phyloP scores from a whole-genome alignment of 2,113 vertebrate genomes.

The Cheirogaleus medius region DNA sequence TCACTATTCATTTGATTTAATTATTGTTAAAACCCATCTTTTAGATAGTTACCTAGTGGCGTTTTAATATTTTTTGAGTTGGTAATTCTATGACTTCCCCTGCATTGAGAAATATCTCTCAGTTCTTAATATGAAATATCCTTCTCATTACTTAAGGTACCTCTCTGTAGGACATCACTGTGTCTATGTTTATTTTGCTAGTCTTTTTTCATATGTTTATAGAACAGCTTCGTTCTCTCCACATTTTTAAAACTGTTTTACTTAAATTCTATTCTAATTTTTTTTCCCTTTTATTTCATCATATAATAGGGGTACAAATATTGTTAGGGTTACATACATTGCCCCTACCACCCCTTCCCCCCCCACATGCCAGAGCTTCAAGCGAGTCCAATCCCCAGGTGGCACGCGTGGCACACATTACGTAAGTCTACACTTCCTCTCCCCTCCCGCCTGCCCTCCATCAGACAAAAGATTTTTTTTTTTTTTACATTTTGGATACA shows the following conservation, averaged over 20 bases:
- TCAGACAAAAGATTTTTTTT: too few relatives aligned
- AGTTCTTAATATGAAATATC: neutral
- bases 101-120: neutral
- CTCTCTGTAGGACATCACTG: neutral
- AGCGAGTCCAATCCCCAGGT: too few relatives aligned
- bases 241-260: neutral
- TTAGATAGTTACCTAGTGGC: neutral
- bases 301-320: too few relatives aligned
- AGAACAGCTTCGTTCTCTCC: neutral
- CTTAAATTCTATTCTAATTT: neutral
- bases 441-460: too few relatives aligned
- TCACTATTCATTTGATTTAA: neutral
- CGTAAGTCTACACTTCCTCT: too few relatives aligned
- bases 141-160: neutral
- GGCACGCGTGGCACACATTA: too few relatives aligned
- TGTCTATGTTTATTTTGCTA: neutral
- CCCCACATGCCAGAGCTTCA: too few relatives aligned
- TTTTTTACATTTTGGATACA: too few relatives aligned
- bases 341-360: too few relatives aligned
- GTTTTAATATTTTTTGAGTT: neutral
- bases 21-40: neutral
- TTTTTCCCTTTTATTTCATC: too few relatives aligned
- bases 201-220: neutral
- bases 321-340: too few relatives aligned
- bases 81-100: neutral